These are phyloP conservation scores for Achatina immaculata DNA, from an alignment of 1,140 invertebrate genomes.

Conservation along the genomic window DNA sequence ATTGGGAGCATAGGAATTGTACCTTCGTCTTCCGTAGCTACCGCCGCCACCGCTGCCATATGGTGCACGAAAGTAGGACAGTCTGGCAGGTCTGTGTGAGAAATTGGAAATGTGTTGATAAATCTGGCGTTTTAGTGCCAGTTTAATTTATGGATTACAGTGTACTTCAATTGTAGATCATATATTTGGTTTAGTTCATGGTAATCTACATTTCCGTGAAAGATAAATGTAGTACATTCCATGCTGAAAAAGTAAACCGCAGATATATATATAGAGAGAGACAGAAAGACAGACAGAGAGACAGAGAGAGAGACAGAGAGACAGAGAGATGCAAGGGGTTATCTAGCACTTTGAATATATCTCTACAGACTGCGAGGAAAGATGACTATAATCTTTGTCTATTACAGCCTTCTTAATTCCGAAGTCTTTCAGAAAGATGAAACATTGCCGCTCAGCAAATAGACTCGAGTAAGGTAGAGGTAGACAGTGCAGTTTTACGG, in stretches of 20 bases:
- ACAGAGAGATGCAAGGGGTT: too few species aligned
- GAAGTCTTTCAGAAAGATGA: too few species aligned
- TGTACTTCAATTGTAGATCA: not conserved
- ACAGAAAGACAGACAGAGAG: too few species aligned
- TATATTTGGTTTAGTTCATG: not conserved
- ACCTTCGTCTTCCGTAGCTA: slow-evolving; percentile 4
- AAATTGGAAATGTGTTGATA: not conserved
- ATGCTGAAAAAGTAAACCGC: too few species aligned
- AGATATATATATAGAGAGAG: not conserved
- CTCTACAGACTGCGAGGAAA: too few species aligned
- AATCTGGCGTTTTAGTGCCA: not conserved
- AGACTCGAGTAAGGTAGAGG: too few species aligned
- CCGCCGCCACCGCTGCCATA: not conserved
- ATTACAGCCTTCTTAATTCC: too few species aligned
- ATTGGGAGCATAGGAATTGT: slow-evolving; percentile 2
- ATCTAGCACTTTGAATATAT: too few species aligned
- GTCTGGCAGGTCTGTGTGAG: slow-evolving; percentile 3
- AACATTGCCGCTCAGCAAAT: too few species aligned
- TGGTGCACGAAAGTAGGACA: slow-evolving; percentile 17
- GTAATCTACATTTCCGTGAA: not conserved
- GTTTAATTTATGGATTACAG: not conserved
- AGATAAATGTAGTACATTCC: not conserved
- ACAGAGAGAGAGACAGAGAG: too few species aligned
- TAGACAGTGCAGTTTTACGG: too few species aligned
- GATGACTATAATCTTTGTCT: too few species aligned